Base-by-base conservation (phyloP, 1,140 invertebrate species). In the Pseudobourletiella spinata region DNA sequence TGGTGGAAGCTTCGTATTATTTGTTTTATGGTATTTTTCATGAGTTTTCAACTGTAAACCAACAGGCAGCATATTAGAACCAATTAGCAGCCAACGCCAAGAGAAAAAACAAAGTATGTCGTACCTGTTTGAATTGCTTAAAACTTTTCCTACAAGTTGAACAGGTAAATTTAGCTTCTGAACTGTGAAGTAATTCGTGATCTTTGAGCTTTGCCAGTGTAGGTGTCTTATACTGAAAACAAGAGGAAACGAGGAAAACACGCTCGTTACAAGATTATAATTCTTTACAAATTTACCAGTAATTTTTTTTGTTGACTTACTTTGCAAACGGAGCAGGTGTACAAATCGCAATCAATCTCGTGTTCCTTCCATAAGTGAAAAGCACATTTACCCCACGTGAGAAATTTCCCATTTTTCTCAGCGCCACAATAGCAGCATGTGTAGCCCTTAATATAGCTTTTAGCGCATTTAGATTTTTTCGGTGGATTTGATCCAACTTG, bases 351-450 rank as follows among this genome's bases (percentile, higher is more conserved):
- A 72, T 86, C 83, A n/a, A 89, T 80, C 42, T 81, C 74, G 74
- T 88, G 86, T 2, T 74, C 73, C 66, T 82, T 82, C 83, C 84
- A 86, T 58, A 87, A 71, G 74, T 88, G 86, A 61, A 79, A 73
- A 4, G 81, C 79, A 63, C 85, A 80, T 3, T 78, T 73, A 14
- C 79, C 73, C 86, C 86, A 87, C 3, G 30, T 51, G 2, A 32
- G 2, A 56, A 77, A 71, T 26, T 75, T 67, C 68, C 79, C 73
- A 42, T 75, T 75, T 2, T 76, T 73, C 2, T 73, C 70, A n/a
- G 74, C 72, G 52, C 15, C 32, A 35, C 75, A 73, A 65, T 82
- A 82, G 67, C 79, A 77, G 26, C 79, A 78, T 0, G 71, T 61
- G 64, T 82, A 82, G 22, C 74, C 75, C 54, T 75, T 73, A 32